Evolutionary conservation across 2,113 vertebrate genomes (phyloP).

Genomic region (Tamias sibiricus): DNA sequence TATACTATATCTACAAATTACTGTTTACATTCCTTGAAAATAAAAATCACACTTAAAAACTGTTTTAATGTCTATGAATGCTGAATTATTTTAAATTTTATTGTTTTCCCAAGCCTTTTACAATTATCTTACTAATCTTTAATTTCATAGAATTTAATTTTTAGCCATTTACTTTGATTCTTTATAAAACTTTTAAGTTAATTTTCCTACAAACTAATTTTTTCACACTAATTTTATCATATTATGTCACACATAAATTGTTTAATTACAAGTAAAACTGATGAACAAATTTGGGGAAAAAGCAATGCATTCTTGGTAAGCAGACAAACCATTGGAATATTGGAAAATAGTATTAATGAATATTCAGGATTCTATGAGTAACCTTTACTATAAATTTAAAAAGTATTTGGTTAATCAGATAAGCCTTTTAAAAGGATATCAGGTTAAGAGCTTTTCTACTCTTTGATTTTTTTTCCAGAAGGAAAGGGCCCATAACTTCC

Average conservation of each 20-base stretch:
- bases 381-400: neutral
- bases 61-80: neutral
- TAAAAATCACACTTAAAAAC: no score
- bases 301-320: neutral
- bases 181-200: neutral
- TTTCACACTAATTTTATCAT: neutral
- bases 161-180: neutral
- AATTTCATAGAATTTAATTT: neutral
- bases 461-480: neutral
- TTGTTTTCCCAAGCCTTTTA: neutral
- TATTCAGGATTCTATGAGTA: neutral
- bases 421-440: neutral
- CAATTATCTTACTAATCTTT: neutral
- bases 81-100: neutral
- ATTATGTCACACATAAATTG: conserved; percentile 6
- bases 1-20: neutral
- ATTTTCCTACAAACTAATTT: neutral
- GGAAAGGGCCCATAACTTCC: neutral
- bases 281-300: neutral
- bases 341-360: neutral
- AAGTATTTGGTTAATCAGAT: neutral
- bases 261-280: conserved; percentile 32
- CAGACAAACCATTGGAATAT: neutral
- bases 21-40: neutral
- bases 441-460: neutral